Base-by-base conservation (phyloP, 2,888 invertebrate genomes). In the Phrixothrix hirtus region DNA sequence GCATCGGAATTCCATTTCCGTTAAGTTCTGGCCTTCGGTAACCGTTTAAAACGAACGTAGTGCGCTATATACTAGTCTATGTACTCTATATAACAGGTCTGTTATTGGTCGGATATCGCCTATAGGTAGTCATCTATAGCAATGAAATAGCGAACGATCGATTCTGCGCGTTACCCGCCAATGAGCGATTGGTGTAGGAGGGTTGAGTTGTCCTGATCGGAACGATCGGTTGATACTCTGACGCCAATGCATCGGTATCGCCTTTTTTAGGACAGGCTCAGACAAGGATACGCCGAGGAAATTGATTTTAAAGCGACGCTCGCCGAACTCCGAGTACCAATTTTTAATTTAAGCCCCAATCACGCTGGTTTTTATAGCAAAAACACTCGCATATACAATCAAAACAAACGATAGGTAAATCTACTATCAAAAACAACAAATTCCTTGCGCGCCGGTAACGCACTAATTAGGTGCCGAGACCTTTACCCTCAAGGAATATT, bases 81-180 rank as follows among this genome's bases (percentile, higher is more conserved):
- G 41, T 55, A 49, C 54, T 55, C 51, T 55, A 55, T 41, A 55
- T 55, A 55, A 55, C 51, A 51, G 51, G 51, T 51, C 51, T 51
- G 55, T 46, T 75, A 75, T 75, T 74, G 75, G 75, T 75, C 66
- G 69, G 61, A 66, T 69, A 70, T 71, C 68, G 71, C 73, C 74
- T 73, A 75, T 76, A 76, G 75, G 75, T 75, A 74, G 72, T 73
- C 76, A 76, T 76, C 75, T 76, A 76, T 76, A 75, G 76, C 75
- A 75, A 75, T 75, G 72, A 71, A 74, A 73, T 73, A 69, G 71
- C 74, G 70, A 75, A 74, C 79, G 79, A 80, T 81, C 81, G 81
- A 81, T 81, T 80, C 77, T 80, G 81, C 81, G 81, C 81, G 58
- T 62, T 73, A 66, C 68, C 36, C 25, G 79, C 82, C 83, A 80